A percentile compares a stretch with the other conserved stretches of the same genome.
phyloP scores from a whole-genome alignment of 2,113 vertebrate genomes.

The Genyomyrus donnyi region DNA sequence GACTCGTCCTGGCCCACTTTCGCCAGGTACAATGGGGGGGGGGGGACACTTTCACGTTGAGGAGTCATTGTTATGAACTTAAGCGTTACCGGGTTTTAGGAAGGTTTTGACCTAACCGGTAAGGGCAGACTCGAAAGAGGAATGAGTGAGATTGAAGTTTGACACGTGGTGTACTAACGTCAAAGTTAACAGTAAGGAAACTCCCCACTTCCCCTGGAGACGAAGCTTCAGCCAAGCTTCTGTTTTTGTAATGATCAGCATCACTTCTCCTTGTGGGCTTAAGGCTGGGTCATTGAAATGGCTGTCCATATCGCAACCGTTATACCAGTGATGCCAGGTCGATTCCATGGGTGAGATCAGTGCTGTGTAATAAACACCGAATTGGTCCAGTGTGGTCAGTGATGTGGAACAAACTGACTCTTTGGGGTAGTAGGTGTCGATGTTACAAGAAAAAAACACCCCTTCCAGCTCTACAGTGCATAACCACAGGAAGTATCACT shows the following conservation, averaged over 20 bases:
- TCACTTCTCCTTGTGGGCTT: neutral
- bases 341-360: neutral
- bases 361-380: neutral
- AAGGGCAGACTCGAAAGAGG: neutral
- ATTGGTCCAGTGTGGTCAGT: neutral
- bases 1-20: constrained; percentile 90
- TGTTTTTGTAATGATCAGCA: neutral
- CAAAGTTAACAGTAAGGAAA: neutral
- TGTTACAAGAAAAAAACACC: neutral
- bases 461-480: neutral
- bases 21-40: constrained; percentile 67
- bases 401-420: neutral
- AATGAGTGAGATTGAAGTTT: neutral
- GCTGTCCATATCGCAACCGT: neutral
- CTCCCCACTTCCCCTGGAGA: neutral
- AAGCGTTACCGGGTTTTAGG: neutral
- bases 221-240: neutral
- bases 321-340: neutral
- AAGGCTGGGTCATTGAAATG: neutral
- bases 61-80: neutral
- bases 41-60: neutral
- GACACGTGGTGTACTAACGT: neutral
- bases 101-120: neutral
- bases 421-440: neutral
- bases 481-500: neutral